These are phyloP conservation scores for Opisthocomus hoazin DNA, from an alignment of 2,113 vertebrate species.

Conservation along the genomic window DNA sequence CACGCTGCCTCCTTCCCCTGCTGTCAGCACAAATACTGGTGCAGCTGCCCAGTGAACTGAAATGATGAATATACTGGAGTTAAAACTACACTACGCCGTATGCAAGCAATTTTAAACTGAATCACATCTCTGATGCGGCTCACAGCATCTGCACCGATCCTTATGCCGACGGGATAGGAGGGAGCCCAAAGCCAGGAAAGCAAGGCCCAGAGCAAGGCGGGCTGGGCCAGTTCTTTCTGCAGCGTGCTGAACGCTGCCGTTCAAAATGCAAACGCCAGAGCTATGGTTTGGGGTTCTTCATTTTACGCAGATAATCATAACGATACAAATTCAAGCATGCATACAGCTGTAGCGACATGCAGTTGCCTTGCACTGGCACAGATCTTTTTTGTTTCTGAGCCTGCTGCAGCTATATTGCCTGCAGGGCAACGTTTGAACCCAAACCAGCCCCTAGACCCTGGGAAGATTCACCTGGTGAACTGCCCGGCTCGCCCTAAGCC, in stretches of 20 bases:
- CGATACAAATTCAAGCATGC: neutral
- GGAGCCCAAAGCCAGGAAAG: neutral
- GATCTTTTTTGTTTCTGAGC: neutral
- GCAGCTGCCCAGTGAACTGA: neutral
- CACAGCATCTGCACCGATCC: neutral
- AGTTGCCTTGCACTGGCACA: neutral
- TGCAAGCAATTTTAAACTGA: neutral
- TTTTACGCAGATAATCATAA: neutral
- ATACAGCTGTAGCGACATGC: neutral
- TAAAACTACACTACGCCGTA: neutral
- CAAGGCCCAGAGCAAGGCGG: neutral
- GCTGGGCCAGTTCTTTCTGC: neutral
- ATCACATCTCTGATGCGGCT: neutral
- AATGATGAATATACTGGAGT: neutral
- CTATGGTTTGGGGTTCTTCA: neutral
- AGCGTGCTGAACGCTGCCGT: neutral
- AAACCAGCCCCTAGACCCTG: neutral
- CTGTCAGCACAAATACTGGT: neutral
- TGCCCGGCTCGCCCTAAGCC: neutral
- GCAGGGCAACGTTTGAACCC: neutral
- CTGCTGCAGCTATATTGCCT: neutral
- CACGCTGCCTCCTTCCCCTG: neutral
- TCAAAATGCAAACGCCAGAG: neutral
- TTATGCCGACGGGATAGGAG: neutral
- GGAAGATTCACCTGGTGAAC: neutral